phyloP scores from a whole-genome alignment of 2,113 vertebrate genomes.

The Neofelis nebulosa region DNA sequence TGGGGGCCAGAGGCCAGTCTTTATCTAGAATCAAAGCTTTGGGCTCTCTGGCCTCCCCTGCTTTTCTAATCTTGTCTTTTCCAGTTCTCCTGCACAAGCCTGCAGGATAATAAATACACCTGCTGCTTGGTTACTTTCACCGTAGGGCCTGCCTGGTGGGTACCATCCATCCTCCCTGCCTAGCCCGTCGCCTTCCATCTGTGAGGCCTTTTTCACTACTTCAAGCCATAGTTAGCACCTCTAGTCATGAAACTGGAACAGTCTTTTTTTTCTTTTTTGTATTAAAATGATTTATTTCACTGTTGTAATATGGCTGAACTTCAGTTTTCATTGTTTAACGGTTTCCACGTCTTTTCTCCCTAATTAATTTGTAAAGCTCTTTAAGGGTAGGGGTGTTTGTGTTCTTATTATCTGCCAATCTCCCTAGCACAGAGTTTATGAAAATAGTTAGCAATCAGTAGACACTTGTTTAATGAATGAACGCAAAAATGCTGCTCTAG shows the following conservation, averaged over 20 bases:
- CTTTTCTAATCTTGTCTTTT: background rate
- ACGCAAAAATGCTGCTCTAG: background rate
- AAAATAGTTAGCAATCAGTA: background rate
- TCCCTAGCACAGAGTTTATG: background rate
- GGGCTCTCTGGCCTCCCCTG: background rate
- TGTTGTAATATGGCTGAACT: background rate
- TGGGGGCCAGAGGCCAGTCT: constrained; percentile 41
- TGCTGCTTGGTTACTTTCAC: background rate
- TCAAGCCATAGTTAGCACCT: background rate
- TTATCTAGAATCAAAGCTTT: background rate
- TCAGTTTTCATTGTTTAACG: background rate
- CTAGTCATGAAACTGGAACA: background rate
- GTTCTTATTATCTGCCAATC: background rate
- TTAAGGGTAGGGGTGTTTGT: background rate
- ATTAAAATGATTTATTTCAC: constrained; percentile 27
- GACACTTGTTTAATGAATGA: background rate
- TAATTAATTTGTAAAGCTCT: constrained; percentile 13
- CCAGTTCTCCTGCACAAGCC: background rate
- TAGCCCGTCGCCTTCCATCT: background rate
- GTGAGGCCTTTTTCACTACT: background rate
- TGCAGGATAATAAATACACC: background rate
- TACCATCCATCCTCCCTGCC: background rate
- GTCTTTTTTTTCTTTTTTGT: background rate
- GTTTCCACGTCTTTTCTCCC: background rate
- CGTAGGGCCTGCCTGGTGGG: background rate